These are phyloP conservation scores for Biston stratarius DNA, from an alignment of 2,888 invertebrate species.

Conservation along the genomic window DNA sequence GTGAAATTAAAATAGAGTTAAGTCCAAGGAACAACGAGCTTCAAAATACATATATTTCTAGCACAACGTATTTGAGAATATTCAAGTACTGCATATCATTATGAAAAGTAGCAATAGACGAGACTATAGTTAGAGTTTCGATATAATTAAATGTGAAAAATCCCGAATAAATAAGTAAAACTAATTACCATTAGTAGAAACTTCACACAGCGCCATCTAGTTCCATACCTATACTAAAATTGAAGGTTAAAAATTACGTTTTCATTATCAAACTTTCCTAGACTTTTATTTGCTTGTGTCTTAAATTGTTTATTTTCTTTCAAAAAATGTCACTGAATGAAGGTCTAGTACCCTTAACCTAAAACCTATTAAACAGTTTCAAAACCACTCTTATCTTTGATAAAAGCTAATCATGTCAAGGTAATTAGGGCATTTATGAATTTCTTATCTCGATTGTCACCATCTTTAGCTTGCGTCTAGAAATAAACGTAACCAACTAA, in stretches of 20 bases:
- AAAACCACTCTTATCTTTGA: constrained; percentile 39
- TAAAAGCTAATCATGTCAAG: constrained; percentile 45
- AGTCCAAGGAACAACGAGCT: too few relatives aligned
- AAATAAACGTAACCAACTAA: neutral
- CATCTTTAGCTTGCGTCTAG: constrained; percentile 3
- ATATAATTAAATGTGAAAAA: too few relatives aligned
- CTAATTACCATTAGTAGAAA: too few relatives aligned
- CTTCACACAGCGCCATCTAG: too few relatives aligned
- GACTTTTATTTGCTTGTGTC: neutral
- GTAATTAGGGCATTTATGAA: constrained; percentile 42
- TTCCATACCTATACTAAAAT: neutral
- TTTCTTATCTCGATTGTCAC: constrained; percentile 30
- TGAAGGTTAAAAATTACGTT: neutral
- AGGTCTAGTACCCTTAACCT: constrained; percentile 38
- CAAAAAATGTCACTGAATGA: neutral
- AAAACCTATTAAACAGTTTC: constrained; percentile 27
- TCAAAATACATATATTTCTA: too few relatives aligned
- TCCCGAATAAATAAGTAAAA: too few relatives aligned
- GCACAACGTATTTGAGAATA: too few relatives aligned
- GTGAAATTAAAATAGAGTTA: too few relatives aligned
- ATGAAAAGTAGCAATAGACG: too few relatives aligned
- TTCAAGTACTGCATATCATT: too few relatives aligned
- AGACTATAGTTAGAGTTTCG: too few relatives aligned
- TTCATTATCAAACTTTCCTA: constrained; percentile 3
- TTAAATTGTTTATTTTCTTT: neutral